Evolutionary conservation across 2,797 vertebrate genomes (phyloP), one percentile per base, ranked within the genome.

Genomic region (Nannoperca obscura): DNA sequence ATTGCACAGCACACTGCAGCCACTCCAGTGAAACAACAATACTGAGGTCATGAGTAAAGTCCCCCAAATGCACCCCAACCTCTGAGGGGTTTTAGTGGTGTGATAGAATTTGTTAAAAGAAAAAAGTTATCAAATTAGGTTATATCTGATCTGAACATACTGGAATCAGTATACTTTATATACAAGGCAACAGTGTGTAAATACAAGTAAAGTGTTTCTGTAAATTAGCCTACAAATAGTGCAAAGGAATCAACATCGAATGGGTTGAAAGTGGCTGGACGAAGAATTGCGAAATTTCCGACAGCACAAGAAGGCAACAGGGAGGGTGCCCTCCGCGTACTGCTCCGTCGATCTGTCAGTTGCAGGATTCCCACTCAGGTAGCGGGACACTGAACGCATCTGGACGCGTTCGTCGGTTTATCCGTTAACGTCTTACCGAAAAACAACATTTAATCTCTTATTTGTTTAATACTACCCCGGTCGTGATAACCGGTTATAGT

Each of bases 321-420:
- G 0, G 3, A 8, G 62, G 42, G 71, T 75, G 70, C 63, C 62
- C 38, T 71, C 80, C 68, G 40, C 15, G 10, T 22, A 4, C 12
- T 19, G 30, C 71, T 49, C 9, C 7, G 4, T 3, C 0, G 7
- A 71, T 57, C 83, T 88, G 89, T 87, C 88, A 88, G 60, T 80
- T 22, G 0, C 20, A 47, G 71, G 42, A 67, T n/a, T 15, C 14
- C 52, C 10, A 2, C 61, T 66, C 55, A 57, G 62, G 38, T 57
- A 86, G 78, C 66, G 78, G 88, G 49, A 22, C 74, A 0, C 15
- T 49, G 71, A 60, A 74, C 50, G 36, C 53, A n/a, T 34, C 61
- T 0, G 8, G 32, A 59, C 60, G 20, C 24, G 4, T 57, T 22
- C 7, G 10, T 69, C 20, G 3, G 11, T 61, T 54, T 7, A 3